phyloP scores from a whole-genome alignment of 1,140 invertebrate species.

The Panagrolaimus sp. region DNA sequence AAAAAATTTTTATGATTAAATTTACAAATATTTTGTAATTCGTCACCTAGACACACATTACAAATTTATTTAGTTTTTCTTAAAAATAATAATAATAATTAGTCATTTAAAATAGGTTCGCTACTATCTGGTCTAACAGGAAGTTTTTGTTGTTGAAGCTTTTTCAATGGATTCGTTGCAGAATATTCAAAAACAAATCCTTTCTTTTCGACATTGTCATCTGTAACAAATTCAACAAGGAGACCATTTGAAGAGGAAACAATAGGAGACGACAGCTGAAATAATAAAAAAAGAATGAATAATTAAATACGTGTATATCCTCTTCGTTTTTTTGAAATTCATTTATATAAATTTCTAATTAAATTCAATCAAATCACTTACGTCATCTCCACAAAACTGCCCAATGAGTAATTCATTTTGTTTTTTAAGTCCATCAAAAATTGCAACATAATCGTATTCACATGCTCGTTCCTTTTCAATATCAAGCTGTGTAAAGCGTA shows the following conservation, averaged over 20 bases:
- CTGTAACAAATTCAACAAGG: conserved; percentile 10
- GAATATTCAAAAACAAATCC: conserved; percentile 16
- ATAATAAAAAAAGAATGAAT: neutral
- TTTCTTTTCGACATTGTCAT: conserved; percentile 13
- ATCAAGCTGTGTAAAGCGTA: conserved; percentile 35
- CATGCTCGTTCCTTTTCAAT: conserved; percentile 34
- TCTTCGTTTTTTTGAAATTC: conserved; percentile 34
- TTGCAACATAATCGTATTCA: conserved; percentile 40
- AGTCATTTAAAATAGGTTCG: no score
- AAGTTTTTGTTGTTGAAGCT: neutral
- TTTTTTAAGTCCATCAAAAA: conserved; percentile 30
- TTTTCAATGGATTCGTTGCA: neutral
- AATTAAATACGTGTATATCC: neutral
- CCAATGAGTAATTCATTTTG: conserved; percentile 13
- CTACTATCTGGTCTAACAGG: no score
- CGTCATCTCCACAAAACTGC: conserved; percentile 12
- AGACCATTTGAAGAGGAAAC: conserved; percentile 4
- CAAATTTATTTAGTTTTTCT: no score
- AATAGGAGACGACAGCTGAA: neutral
- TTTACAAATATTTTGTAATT: no score
- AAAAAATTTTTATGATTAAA: no score
- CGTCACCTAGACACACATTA: no score
- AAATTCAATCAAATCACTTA: conserved; percentile 15
- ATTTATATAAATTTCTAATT: neutral
- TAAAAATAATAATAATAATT: no score